These are phyloP conservation scores for Hippocampus guttulatus DNA, from an alignment of 2,113 vertebrate species.

Conservation along the genomic window DNA sequence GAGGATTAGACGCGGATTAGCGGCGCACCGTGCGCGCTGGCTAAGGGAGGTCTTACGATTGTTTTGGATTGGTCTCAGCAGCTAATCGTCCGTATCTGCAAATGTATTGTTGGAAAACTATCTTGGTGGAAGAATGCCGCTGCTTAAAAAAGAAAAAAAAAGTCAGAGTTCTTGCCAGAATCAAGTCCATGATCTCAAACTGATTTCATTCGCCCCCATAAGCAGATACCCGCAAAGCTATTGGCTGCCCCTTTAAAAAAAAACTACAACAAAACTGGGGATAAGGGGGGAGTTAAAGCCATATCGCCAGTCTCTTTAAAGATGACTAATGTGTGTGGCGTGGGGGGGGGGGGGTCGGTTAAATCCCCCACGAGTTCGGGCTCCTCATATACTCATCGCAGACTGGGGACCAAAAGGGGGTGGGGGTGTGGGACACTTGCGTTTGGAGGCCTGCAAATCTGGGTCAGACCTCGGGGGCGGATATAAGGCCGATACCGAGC, in stretches of 20 bases:
- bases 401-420: neutral
- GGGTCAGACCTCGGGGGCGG: conserved; percentile 58
- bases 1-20: conserved; percentile 61
- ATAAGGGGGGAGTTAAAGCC: conserved; percentile 22
- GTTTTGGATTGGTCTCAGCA: neutral
- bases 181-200: conserved; percentile 42
- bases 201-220: conserved; percentile 27
- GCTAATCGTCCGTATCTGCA: neutral
- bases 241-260: conserved; percentile 31
- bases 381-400: conserved; percentile 18
- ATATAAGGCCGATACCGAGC: conserved; percentile 59
- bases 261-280: conserved; percentile 11
- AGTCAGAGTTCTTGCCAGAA: too few species aligned
- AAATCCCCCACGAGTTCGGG: conserved; percentile 35
- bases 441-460: conserved; percentile 52
- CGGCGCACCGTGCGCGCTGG: conserved; percentile 22
- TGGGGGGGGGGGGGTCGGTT: conserved; percentile 14
- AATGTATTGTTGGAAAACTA: neutral
- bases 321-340: conserved; percentile 27
- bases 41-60: neutral
- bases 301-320: conserved; percentile 51
- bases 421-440: conserved; percentile 26
- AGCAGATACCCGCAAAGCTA: conserved; percentile 26
- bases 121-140: too few species aligned
- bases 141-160: too few species aligned